Conservation (phyloP, 1,140 invertebrate genomes). For the Hyposmocoma kahamanoa region DNA sequence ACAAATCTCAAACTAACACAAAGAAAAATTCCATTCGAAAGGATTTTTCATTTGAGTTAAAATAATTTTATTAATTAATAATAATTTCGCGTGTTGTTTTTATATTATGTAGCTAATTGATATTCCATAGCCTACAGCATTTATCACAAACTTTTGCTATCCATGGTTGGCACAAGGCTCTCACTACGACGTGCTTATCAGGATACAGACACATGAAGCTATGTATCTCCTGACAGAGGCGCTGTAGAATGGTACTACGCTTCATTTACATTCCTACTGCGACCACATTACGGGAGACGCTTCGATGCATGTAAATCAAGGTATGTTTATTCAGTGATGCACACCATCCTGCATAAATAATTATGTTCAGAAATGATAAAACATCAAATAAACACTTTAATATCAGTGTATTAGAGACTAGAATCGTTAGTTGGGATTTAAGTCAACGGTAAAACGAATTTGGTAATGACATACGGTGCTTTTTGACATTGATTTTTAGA, state of each 20-base stretch:
- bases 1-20: too few relatives aligned
- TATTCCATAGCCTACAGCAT: too few relatives aligned
- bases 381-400: slow-evolving; percentile 19
- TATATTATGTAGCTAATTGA: too few relatives aligned
- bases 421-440: slow-evolving; percentile 11
- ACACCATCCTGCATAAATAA: slow-evolving; percentile 60
- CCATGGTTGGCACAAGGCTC: slow-evolving; percentile 14
- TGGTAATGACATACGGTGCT: slow-evolving; percentile 38
- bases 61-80: too few relatives aligned
- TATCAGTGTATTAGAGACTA: slow-evolving; percentile 17
- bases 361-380: slow-evolving; percentile 11
- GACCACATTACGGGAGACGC: slow-evolving; percentile 65
- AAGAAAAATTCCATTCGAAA: too few relatives aligned
- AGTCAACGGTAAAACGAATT: slow-evolving; percentile 33
- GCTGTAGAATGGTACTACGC: slow-evolving; percentile 48
- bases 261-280: slow-evolving; percentile 58
- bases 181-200: too few relatives aligned
- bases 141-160: not conserved
- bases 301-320: slow-evolving; percentile 68
- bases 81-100: too few relatives aligned
- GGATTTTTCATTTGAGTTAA: too few relatives aligned
- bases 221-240: too few relatives aligned
- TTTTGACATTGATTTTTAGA: slow-evolving; percentile 60
- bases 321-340: slow-evolving; percentile 65
- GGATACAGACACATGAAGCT: too few relatives aligned